Evolutionary conservation across 1,140 invertebrate genomes (phyloP).

Genomic region (Listronotus oregonensis): DNA sequence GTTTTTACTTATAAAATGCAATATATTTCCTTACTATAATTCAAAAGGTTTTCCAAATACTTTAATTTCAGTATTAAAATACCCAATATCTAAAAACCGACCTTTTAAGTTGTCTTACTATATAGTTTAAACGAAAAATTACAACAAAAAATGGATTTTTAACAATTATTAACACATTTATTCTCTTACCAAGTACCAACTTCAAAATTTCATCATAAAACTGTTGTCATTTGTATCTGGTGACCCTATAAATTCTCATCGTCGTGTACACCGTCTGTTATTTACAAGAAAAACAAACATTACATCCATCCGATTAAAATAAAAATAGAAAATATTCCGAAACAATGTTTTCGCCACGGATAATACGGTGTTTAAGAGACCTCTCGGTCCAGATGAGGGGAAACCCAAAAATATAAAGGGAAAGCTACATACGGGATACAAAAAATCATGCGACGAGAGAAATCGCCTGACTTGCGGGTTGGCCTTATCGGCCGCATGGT

Average conservation of each 20-base stretch:
- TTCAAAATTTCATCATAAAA: too few species aligned
- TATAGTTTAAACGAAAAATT: too few species aligned
- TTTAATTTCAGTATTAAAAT: too few species aligned
- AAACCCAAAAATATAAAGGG: conserved; percentile 53
- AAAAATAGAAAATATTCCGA: conserved; percentile 37
- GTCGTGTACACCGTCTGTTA: conserved; percentile 7
- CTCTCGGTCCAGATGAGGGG: conserved; percentile 50
- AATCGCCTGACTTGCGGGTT: conserved; percentile 30
- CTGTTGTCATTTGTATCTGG: neutral
- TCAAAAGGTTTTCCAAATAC: too few species aligned
- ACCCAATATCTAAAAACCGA: too few species aligned
- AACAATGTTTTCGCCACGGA: conserved; percentile 42
- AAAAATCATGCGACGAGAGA: conserved; percentile 46
- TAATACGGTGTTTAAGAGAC: conserved; percentile 48
- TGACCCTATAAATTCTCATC: conserved; percentile 21
- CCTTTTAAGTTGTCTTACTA: too few species aligned
- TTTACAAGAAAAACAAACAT: conserved; percentile 42
- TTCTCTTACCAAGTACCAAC: too few species aligned
- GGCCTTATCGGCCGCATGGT: conserved; percentile 30
- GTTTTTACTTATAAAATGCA: too few species aligned
- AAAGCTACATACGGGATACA: conserved; percentile 49
- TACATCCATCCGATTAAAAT: conserved; percentile 33
- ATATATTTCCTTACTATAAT: too few species aligned
- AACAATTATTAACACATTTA: too few species aligned
- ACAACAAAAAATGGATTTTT: too few species aligned